A percentile compares a stretch with the other conserved stretches of the same genome.
These are phyloP conservation scores for Drosophila simulans DNA, from an alignment of 1,140 invertebrate genomes.

Conservation along the genomic window DNA sequence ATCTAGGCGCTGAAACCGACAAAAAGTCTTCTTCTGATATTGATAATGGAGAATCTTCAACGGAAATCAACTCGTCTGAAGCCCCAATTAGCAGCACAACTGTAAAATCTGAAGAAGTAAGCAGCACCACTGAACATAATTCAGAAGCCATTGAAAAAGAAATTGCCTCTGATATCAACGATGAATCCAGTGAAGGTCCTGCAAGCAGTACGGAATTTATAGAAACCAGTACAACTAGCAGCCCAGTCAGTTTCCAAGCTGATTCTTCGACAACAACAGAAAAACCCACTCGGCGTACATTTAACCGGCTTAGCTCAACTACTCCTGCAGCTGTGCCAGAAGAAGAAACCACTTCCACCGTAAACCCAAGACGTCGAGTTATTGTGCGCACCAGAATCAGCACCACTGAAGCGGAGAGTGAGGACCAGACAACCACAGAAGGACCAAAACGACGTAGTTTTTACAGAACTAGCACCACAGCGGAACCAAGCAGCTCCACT, in stretches of 20 bases:
- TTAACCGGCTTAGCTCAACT: constrained; percentile 2
- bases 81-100: neutral
- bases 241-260: neutral
- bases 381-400: constrained; percentile 14
- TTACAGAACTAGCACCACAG: constrained; percentile 7
- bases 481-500: neutral
- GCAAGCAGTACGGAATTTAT: constrained; percentile 7
- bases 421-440: neutral
- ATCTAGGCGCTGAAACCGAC: neutral
- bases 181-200: constrained; percentile 7
- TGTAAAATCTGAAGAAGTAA: neutral
- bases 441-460: neutral
- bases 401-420: constrained; percentile 4
- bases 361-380: constrained; percentile 6
- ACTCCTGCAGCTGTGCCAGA: neutral
- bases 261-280: constrained; percentile 4
- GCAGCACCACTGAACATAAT: neutral
- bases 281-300: constrained; percentile 1
- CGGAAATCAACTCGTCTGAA: neutral
- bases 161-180: neutral
- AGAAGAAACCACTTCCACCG: constrained; percentile 9
- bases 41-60: neutral
- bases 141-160: constrained; percentile 5
- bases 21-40: neutral
- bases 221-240: constrained; percentile 3